Evolutionary conservation across 2,888 invertebrate species (phyloP), one percentile per base, ranked within the genome.

Genomic region (Pristionchus entomophagus): DNA sequence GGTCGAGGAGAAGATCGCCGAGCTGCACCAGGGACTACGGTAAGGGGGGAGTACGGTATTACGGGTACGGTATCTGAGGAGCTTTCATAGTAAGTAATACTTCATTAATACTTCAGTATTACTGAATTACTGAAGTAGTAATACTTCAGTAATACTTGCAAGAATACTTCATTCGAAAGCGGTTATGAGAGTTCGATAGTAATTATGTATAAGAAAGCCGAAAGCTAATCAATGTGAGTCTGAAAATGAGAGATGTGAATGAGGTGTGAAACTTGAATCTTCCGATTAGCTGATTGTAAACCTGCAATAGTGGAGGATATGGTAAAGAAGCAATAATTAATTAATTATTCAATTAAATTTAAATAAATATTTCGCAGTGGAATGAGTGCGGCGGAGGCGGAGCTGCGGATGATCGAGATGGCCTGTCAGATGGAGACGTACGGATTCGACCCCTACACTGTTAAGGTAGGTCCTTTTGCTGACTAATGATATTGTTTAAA

Each of bases 401-500:
- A 98, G 95, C 96, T 96, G 87, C 96, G 96, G 91, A 99, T 99
- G 94, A 95, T 99, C 92, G 96, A 96, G 94, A 96, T 97, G 92
- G 97, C 97, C 65, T 96, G 97, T 90, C 96, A 96, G 89, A 95
- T 99, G 86, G 98, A 99, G 94, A 98, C 98, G 0, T 99, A 98
- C 93, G 99, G 98, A 41, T 97, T 99, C 53, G 98, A 99, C 95
- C 99, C 98, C 17, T 97, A 98, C 95, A 97, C 97, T 87, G 98
- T 99, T 49, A 99, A 98, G 95, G 97, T 97, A 94, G 92, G 91
- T 89, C 26, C n/a, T n/a, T 59, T 59, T 10, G 17, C 29, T 41
- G 59, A 86, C 6, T 6, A 87, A 77, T 84, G 87, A 29, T 73
- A 19, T 22, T 77, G 86, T 59, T 26, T 1, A 59, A 10, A 51